phyloP scores from a whole-genome alignment of 1,140 invertebrate species.

The Scaptomyza graminum region DNA sequence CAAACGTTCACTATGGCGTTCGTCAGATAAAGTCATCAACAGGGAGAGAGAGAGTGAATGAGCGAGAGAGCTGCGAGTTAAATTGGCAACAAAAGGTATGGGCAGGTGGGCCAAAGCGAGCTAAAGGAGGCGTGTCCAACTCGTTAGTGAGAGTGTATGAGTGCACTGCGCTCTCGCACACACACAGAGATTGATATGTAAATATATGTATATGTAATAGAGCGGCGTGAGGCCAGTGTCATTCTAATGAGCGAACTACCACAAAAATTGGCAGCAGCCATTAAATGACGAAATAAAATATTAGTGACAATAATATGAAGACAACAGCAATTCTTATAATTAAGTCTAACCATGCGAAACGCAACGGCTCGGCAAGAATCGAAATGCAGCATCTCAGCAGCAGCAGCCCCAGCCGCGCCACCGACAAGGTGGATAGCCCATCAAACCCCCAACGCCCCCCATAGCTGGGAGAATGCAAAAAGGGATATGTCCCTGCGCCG shows the following conservation, averaged over 20 bases:
- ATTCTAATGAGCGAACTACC: constrained; percentile 76
- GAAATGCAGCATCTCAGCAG: constrained; percentile 60
- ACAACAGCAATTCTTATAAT: constrained; percentile 77
- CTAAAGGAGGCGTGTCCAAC: constrained; percentile 76
- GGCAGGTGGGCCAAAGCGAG: constrained; percentile 63
- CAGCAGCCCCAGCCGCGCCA: not conserved
- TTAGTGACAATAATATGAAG: constrained; percentile 79
- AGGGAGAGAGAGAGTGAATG: not conserved
- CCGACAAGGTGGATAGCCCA: constrained; percentile 31
- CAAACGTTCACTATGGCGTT: constrained; percentile 51
- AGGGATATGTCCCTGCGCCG: constrained; percentile 57
- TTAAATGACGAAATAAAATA: constrained; percentile 75
- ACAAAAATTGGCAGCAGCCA: constrained; percentile 73
- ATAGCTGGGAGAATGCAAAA: constrained; percentile 4
- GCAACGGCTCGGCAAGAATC: constrained; percentile 71
- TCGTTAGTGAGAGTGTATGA: constrained; percentile 11
- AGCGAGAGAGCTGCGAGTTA: constrained; percentile 32
- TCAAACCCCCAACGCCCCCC: constrained; percentile 2
- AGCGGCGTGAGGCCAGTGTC: constrained; percentile 25
- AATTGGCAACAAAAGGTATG: constrained; percentile 76
- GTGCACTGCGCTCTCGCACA: not conserved
- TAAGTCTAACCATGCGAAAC: constrained; percentile 81
- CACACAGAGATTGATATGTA: constrained; percentile 12
- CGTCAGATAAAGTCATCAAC: constrained; percentile 34
- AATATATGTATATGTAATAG: constrained; percentile 14